These are phyloP conservation scores for Apostichopus japonicus DNA, from an alignment of 35 echinoderm and acorn worm species.

Conservation along the genomic window DNA sequence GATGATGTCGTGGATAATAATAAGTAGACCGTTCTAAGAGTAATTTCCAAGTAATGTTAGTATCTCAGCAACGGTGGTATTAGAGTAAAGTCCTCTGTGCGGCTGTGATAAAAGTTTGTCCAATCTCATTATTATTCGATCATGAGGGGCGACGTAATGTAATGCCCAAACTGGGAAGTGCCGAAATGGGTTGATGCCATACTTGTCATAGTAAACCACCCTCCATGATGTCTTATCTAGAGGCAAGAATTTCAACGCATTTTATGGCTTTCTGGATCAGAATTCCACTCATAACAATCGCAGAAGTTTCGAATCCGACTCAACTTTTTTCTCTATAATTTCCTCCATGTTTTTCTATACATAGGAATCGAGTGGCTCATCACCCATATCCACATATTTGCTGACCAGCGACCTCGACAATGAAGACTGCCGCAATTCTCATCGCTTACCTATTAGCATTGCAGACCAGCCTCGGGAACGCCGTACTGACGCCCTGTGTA, in stretches of 20 bases:
- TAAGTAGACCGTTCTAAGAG: too few relatives aligned
- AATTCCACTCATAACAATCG: neutral
- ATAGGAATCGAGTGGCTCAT: neutral
- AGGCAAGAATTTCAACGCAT: neutral
- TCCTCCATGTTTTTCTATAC: neutral
- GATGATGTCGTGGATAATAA: too few relatives aligned
- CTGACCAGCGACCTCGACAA: neutral
- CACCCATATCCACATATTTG: conserved; percentile 5
- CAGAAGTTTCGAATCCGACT: neutral
- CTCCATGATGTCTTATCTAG: conserved; percentile 5
- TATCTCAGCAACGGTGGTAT: neutral
- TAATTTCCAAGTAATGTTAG: neutral
- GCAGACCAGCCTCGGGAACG: neutral
- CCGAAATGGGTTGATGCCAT: neutral
- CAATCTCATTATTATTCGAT: neutral
- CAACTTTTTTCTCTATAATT: neutral
- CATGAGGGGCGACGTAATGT: neutral
- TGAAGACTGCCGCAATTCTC: conserved; percentile 2
- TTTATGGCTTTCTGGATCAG: neutral
- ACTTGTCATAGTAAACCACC: neutral
- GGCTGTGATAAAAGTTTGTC: neutral
- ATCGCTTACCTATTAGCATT: conserved; percentile 11
- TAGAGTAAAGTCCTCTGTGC: neutral
- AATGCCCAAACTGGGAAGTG: neutral
- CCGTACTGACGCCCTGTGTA: neutral